phyloP scores from a whole-genome alignment of 2,888 invertebrate species.

The Amblyjoppa proteus region DNA sequence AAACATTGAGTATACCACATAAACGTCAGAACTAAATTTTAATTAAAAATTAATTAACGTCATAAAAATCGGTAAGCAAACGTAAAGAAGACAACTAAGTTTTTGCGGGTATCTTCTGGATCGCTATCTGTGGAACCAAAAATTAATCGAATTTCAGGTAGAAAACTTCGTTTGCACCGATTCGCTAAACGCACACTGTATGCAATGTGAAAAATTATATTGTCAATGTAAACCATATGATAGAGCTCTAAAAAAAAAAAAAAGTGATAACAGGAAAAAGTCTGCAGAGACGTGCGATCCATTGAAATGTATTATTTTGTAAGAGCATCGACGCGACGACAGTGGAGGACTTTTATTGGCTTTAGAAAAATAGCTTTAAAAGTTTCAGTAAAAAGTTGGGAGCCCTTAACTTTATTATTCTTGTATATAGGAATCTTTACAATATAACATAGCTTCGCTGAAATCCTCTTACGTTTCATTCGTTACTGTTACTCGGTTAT shows the following conservation, averaged over 20 bases:
- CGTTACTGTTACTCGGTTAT: slow-evolving; percentile 73
- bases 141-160: background rate
- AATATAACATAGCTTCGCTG: slow-evolving; percentile 80
- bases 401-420: slow-evolving; percentile 82
- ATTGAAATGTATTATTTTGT: slow-evolving; percentile 2
- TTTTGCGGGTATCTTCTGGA: background rate
- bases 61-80: no score
- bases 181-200: background rate
- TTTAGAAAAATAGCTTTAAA: slow-evolving; percentile 69
- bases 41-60: no score
- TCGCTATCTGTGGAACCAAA: background rate
- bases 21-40: no score
- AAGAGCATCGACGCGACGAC: slow-evolving; percentile 4
- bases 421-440: slow-evolving; percentile 83
- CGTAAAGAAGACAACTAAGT: background rate
- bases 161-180: background rate
- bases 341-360: slow-evolving; percentile 18
- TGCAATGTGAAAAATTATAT: background rate
- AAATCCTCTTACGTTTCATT: slow-evolving; percentile 75
- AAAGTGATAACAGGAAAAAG: background rate
- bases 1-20: no score
- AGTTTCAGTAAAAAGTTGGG: slow-evolving; percentile 81
- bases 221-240: background rate
- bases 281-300: background rate
- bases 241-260: background rate